A percentile compares a stretch with the other conserved stretches of the same genome.
phyloP scores from a whole-genome alignment of 2,797 vertebrate genomes.

The Holocentrus rufus region DNA sequence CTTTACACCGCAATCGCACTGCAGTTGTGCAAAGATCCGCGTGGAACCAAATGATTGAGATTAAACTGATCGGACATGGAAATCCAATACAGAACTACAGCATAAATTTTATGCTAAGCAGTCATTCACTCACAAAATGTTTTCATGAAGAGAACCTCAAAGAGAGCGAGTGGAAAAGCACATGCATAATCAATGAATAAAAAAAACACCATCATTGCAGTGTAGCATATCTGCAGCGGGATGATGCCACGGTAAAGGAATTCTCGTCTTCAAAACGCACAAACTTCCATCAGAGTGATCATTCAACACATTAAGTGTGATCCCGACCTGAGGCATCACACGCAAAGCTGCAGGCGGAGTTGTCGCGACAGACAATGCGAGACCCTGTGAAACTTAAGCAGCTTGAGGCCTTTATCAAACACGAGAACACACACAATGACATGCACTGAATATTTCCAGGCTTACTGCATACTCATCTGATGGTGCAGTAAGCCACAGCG shows the following conservation, averaged over 20 bases:
- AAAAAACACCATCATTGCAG: not conserved
- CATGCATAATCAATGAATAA: no score
- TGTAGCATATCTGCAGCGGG: no score
- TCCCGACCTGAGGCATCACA: slow-evolving; percentile 10
- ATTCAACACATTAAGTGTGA: slow-evolving; percentile 20
- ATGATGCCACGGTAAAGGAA: no score
- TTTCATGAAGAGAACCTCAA: no score
- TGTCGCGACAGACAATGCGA: slow-evolving; percentile 27
- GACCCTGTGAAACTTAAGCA: slow-evolving; percentile 40
- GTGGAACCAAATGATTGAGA: not conserved
- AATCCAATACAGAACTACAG: not conserved
- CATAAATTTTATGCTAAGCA: not conserved
- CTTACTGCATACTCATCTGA: slow-evolving; percentile 17
- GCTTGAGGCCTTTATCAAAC: slow-evolving; percentile 47
- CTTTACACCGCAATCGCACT: no score
- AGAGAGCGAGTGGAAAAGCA: not conserved
- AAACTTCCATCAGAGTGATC: not conserved
- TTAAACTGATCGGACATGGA: no score
- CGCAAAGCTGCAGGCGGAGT: slow-evolving; percentile 21
- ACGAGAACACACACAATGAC: slow-evolving; percentile 5
- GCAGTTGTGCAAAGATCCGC: not conserved
- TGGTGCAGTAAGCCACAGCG: slow-evolving; percentile 16
- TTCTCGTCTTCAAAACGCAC: not conserved
- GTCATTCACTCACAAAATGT: no score
- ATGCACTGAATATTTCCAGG: slow-evolving; percentile 22